Evolutionary conservation across 2,888 invertebrate genomes (phyloP).

Genomic region (Oxytorus armatus): DNA sequence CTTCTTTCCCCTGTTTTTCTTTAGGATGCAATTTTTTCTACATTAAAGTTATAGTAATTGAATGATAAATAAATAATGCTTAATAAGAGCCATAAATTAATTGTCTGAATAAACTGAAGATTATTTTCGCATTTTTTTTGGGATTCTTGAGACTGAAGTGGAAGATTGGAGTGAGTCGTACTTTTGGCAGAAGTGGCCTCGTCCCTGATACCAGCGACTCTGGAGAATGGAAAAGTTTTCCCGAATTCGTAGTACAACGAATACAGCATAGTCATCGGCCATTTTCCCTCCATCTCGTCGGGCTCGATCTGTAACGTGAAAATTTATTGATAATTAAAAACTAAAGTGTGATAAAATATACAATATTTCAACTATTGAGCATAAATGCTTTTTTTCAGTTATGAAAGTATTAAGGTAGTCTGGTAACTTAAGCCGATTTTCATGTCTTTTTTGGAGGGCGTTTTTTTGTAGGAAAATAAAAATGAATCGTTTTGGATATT

Average conservation of each 20-base stretch:
- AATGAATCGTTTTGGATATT: too few species aligned
- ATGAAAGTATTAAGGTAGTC: constrained; percentile 18
- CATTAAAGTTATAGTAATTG: too few species aligned
- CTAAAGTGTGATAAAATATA: too few species aligned
- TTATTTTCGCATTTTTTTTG: not conserved
- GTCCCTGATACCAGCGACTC: constrained; percentile 90
- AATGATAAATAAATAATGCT: too few species aligned
- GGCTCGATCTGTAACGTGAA: constrained; percentile 87
- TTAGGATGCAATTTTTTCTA: not conserved
- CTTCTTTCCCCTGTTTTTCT: not conserved
- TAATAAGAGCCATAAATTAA: not conserved
- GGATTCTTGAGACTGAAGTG: not conserved
- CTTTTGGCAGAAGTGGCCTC: constrained; percentile 91
- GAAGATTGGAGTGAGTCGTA: constrained; percentile 63
- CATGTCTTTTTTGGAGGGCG: too few species aligned
- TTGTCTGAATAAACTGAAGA: not conserved
- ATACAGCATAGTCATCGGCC: constrained; percentile 92
- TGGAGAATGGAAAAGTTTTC: constrained; percentile 91
- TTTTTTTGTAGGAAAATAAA: too few species aligned
- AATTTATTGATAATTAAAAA: not conserved
- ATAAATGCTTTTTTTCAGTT: not conserved
- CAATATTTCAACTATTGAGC: too few species aligned
- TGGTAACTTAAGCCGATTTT: too few species aligned
- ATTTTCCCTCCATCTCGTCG: constrained; percentile 91
- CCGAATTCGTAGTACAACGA: constrained; percentile 93